Percentiles rank a stretch among this genome's conserved stretches.
These are phyloP conservation scores for Holcopasites calliopsidis DNA, from an alignment of 1,140 invertebrate species.

Conservation along the genomic window DNA sequence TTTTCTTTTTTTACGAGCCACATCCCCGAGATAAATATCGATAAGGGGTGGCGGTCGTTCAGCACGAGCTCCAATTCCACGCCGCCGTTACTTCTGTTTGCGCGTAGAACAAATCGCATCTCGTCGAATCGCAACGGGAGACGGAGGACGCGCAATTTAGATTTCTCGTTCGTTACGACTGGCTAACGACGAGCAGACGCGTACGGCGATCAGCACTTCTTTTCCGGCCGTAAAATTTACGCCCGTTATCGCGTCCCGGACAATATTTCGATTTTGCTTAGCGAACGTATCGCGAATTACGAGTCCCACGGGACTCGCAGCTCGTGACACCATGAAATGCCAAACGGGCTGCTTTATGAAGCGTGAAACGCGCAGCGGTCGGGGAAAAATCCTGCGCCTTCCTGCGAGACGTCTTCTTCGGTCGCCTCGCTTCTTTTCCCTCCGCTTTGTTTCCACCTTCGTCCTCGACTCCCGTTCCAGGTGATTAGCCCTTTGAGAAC, in stretches of 20 bases:
- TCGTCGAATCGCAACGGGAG: background rate
- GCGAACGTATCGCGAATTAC: background rate
- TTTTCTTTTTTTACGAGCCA: slow-evolving; percentile 55
- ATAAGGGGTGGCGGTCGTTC: background rate
- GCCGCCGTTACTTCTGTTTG: too few relatives aligned
- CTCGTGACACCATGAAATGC: background rate
- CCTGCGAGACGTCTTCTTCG: slow-evolving; percentile 7
- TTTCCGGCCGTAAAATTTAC: too few relatives aligned
- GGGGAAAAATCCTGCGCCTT: slow-evolving; percentile 22
- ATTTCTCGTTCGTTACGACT: background rate
- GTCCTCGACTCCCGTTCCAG: slow-evolving; percentile 36
- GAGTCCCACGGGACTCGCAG: background rate
- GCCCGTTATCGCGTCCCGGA: too few relatives aligned
- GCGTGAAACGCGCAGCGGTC: slow-evolving; percentile 30
- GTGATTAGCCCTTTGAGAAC: slow-evolving; percentile 39
- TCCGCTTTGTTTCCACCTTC: slow-evolving; percentile 10
- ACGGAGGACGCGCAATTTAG: background rate
- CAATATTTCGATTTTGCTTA: too few relatives aligned
- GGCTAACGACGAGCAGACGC: too few relatives aligned
- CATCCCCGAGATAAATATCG: slow-evolving; percentile 36
- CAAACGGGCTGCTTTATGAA: slow-evolving; percentile 17
- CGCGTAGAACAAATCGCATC: slow-evolving; percentile 12
- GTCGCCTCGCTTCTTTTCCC: background rate
- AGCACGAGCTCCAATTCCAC: slow-evolving; percentile 13
- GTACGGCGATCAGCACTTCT: too few relatives aligned